Base-by-base conservation (phyloP, 30 jellyfish, hydroid and myxozoan genomes). In the Aurelia coerulea region DNA sequence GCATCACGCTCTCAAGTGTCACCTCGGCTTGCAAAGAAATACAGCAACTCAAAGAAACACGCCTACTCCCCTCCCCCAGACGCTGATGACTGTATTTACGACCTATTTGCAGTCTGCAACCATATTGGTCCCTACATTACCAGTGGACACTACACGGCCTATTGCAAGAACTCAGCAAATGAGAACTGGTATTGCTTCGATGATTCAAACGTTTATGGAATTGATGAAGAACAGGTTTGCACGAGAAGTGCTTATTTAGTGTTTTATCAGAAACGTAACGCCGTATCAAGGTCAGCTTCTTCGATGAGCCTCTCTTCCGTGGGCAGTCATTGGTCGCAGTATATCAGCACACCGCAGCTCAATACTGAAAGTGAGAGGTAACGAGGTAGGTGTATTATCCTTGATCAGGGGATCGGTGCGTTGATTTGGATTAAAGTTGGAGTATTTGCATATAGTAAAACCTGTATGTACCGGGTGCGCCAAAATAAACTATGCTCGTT, bases 61-160 rank as follows among this genome's bases (percentile, higher is more conserved):
- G 74, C 42, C 1, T 68, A 73, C 68, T 53, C 90, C 32, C 88
- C 90, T 52, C 94, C 94, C 3, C 97, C 87, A 18, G 85, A 68
- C 34, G 65, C 65, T 14, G 93, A 66, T 17, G 96, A 91, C 53
- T 85, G 96, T 54, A 54, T 91, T 19, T 91, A 91, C 56, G 98
- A 91, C 65, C 63, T 91, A 41, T 75, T 84, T 42, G 96, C 96
- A 8, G 98, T 86, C 32, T 91, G 98, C 66, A 84, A 91, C 73
- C 98, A 91, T 63, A 80, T 85, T 29, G 98, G 98, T 16, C 93
- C 98, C 4, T 68, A 85, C 35, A 76, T 91, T n/a, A 91, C 94
- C 3, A 78, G 96, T 49, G 98, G 98, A 15, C 98, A 91, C 65
- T 91, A 91, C 83, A 86, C 93, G 8, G 96, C 98, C 62, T 54